Evolutionary conservation across 2,113 vertebrate genomes (phyloP).

Genomic region (Aphyosemion australe): DNA sequence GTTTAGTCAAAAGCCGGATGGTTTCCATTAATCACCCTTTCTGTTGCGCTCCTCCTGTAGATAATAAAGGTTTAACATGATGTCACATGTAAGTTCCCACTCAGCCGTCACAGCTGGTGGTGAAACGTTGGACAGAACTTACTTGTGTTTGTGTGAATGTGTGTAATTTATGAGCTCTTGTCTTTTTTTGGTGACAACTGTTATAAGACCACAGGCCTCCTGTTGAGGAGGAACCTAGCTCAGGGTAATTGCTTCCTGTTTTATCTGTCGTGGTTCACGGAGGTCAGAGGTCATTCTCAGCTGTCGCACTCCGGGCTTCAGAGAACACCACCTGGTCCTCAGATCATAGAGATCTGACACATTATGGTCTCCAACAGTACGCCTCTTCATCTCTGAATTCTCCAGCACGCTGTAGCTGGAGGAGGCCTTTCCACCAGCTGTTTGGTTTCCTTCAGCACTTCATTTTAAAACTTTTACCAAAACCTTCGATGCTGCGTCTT

Average conservation of each 20-base stretch:
- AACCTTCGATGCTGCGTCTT: background rate
- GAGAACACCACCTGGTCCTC: slow-evolving; percentile 40
- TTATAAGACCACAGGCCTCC: slow-evolving; percentile 10
- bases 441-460: slow-evolving; percentile 29
- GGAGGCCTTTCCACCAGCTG: slow-evolving; percentile 2
- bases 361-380: slow-evolving; percentile 26
- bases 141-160: background rate
- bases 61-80: slow-evolving; percentile 9
- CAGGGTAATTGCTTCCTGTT: slow-evolving; percentile 57
- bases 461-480: slow-evolving; percentile 25
- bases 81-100: background rate
- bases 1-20: no score
- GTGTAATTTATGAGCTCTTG: background rate
- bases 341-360: slow-evolving; percentile 14
- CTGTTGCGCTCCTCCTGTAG: slow-evolving; percentile 1
- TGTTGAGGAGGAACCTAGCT: slow-evolving; percentile 25
- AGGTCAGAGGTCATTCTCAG: slow-evolving; percentile 53
- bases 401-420: slow-evolving; percentile 27
- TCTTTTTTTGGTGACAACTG: slow-evolving; percentile 10
- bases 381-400: slow-evolving; percentile 30
- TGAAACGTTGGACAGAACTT: background rate
- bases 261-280: slow-evolving; percentile 38
- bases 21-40: no score
- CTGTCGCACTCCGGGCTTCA: slow-evolving; percentile 34
- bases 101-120: slow-evolving; percentile 5